These are phyloP conservation scores for Anarsia innoxiella DNA, from an alignment of 2,888 invertebrate genomes.

Conservation along the genomic window DNA sequence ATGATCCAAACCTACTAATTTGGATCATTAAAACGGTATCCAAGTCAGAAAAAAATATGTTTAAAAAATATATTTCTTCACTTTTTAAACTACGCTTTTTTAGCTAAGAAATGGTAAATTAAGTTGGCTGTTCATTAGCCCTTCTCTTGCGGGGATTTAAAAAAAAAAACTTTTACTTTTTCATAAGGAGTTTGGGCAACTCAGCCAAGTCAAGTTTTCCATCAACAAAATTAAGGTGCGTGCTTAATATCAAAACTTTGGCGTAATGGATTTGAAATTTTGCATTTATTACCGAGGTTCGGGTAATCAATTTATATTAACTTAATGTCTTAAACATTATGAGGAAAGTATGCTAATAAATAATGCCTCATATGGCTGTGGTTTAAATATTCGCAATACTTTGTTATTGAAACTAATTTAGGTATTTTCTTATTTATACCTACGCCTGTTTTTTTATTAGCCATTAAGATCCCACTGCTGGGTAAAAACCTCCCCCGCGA, in stretches of 20 bases:
- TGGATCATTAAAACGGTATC: no score
- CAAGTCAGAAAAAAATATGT: no score
- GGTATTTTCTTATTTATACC: no score
- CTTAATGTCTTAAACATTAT: constrained; percentile 21
- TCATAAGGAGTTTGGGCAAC: constrained; percentile 57
- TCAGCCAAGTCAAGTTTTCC: constrained; percentile 61
- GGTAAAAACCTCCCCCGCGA: no score
- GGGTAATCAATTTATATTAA: constrained; percentile 49
- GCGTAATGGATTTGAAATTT: constrained; percentile 68
- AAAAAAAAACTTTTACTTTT: constrained; percentile 51
- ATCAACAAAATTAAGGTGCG: constrained; percentile 69
- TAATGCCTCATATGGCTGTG: constrained; percentile 6
- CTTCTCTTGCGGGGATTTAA: constrained; percentile 40
- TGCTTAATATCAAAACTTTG: constrained; percentile 65
- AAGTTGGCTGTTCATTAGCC: constrained; percentile 65
- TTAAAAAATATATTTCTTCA: no score
- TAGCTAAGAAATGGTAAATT: constrained; percentile 38
- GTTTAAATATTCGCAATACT: no score
- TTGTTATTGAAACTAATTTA: no score
- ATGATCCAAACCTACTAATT: no score
- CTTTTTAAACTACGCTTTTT: constrained; percentile 18
- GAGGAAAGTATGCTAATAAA: constrained; percentile 7
- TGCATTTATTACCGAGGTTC: constrained; percentile 56
- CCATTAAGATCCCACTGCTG: no score
- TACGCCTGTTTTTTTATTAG: no score